These are phyloP conservation scores for Omphaloscelis lunosa DNA, from an alignment of 2,888 invertebrate species.

Conservation along the genomic window DNA sequence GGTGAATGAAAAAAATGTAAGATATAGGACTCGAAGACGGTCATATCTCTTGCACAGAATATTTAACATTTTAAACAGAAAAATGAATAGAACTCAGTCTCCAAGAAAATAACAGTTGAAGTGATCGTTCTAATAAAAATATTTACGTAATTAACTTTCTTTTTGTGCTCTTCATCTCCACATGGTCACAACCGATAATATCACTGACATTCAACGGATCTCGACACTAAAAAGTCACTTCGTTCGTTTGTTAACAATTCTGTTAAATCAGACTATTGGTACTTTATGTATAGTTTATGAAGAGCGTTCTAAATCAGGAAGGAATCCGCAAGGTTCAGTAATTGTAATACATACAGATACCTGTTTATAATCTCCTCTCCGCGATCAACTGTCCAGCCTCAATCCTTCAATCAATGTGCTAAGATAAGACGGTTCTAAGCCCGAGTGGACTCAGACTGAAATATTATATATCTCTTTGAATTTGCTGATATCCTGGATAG, in stretches of 20 bases:
- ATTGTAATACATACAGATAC: background rate
- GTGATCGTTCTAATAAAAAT: slow-evolving; percentile 39
- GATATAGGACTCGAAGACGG: slow-evolving; percentile 74
- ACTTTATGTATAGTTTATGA: background rate
- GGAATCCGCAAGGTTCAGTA: no score
- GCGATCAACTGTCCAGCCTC: background rate
- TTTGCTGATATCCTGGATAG: background rate
- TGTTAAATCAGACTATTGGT: background rate
- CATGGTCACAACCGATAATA: background rate
- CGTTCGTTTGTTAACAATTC: background rate
- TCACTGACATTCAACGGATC: background rate
- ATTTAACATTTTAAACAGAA: slow-evolving; percentile 77
- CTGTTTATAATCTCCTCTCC: background rate
- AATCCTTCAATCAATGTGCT: background rate
- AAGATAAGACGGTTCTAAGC: background rate
- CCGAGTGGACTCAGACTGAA: background rate
- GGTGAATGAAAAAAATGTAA: slow-evolving; percentile 69
- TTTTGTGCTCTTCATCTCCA: background rate
- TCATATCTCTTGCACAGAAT: slow-evolving; percentile 77
- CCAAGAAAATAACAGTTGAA: slow-evolving; percentile 53
- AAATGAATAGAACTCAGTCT: slow-evolving; percentile 65
- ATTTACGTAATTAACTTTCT: background rate
- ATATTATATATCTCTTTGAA: background rate
- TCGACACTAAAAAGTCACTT: background rate
- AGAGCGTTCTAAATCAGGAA: background rate